phyloP scores from a whole-genome alignment of 2,113 vertebrate genomes.

The Octodon degus region DNA sequence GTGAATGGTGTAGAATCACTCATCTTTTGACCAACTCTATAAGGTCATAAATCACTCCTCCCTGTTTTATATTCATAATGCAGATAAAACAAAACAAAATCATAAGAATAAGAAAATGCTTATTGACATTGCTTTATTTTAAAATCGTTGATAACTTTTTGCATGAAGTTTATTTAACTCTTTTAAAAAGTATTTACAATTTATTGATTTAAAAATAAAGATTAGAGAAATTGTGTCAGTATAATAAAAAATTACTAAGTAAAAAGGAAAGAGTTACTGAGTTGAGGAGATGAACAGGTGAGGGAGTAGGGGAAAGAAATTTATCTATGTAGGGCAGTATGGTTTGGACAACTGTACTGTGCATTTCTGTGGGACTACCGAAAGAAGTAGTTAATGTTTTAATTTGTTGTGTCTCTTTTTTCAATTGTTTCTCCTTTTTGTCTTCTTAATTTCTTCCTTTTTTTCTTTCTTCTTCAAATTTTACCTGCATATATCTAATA shows the following conservation, averaged over 20 bases:
- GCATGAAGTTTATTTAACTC: not conserved
- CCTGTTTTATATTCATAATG: not conserved
- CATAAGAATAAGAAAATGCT: not conserved
- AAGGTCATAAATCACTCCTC: not conserved
- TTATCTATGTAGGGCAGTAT: too few relatives aligned
- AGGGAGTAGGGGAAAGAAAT: too few relatives aligned
- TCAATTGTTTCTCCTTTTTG: too few relatives aligned
- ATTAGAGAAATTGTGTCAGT: not conserved
- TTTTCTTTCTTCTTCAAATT: too few relatives aligned
- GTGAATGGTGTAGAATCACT: not conserved
- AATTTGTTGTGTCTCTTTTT: too few relatives aligned
- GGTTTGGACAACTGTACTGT: too few relatives aligned
- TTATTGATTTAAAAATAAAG: not conserved
- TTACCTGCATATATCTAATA: too few relatives aligned
- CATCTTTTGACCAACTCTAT: not conserved
- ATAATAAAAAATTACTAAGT: not conserved
- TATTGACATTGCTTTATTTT: not conserved
- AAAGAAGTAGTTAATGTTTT: too few relatives aligned
- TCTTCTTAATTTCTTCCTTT: too few relatives aligned
- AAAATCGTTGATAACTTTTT: not conserved
- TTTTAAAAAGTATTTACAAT: not conserved
- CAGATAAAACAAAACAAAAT: not conserved
- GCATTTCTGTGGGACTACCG: too few relatives aligned
- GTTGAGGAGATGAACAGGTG: too few relatives aligned
- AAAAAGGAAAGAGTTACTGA: too few relatives aligned